A percentile compares a stretch with the other conserved stretches of the same genome.
phyloP scores from a whole-genome alignment of 2,113 vertebrate species.

The Thermophis baileyi region DNA sequence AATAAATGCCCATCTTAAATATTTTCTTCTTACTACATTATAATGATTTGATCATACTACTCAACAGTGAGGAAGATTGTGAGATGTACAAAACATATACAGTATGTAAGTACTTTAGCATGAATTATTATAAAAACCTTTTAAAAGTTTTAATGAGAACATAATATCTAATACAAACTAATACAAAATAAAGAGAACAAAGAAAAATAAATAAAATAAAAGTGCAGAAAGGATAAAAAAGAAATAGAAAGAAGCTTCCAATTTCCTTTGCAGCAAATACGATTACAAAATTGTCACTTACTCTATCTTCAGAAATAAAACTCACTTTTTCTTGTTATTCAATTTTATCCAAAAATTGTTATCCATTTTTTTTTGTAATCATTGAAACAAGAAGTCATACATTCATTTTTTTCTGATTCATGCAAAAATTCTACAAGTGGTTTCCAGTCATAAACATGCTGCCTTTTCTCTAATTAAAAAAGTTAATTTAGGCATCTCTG shows the following conservation, averaged over 20 bases:
- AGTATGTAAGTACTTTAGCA: background rate
- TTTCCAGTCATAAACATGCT: too few species aligned
- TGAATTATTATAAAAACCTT: background rate
- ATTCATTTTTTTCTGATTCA: too few species aligned
- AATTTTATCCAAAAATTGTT: too few species aligned
- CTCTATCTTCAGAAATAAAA: background rate
- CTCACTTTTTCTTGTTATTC: background rate
- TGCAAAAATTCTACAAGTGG: too few species aligned
- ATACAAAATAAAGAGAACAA: background rate
- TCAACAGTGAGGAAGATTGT: background rate
- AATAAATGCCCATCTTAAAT: background rate
- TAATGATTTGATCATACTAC: background rate
- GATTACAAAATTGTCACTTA: background rate
- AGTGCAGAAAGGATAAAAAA: background rate
- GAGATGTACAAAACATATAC: background rate
- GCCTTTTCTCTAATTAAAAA: too few species aligned
- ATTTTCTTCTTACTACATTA: background rate
- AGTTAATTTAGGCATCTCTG: too few species aligned
- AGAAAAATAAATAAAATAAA: background rate
- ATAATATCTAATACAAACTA: background rate
- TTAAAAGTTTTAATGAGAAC: background rate
- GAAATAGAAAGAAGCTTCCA: background rate
- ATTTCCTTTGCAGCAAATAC: background rate
- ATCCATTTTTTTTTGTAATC: too few species aligned
- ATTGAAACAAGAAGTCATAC: too few species aligned